phyloP scores from a whole-genome alignment of 2,888 invertebrate genomes.

The Ceratothoa steindachneri region DNA sequence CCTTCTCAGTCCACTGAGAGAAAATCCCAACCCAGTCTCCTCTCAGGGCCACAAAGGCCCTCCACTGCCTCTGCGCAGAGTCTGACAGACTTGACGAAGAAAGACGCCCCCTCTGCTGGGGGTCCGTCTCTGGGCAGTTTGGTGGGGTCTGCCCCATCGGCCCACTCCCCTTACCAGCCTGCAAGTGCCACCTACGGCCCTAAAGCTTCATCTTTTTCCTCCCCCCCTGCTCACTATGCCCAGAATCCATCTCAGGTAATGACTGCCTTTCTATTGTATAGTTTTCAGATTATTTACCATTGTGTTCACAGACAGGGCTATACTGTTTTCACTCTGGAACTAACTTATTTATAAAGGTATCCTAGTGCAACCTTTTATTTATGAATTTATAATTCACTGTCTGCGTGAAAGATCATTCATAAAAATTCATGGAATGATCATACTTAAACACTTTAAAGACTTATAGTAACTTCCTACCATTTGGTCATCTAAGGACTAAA shows the following conservation, averaged over 20 bases:
- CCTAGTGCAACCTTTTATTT: too few species aligned
- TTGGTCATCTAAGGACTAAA: too few species aligned
- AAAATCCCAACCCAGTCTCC: constrained; percentile 1
- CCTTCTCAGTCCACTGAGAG: not conserved
- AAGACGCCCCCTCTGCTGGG: not conserved
- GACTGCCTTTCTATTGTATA: constrained; percentile 11
- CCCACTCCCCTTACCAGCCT: not conserved
- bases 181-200: not conserved
- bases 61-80: not conserved
- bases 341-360: too few species aligned
- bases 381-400: too few species aligned
- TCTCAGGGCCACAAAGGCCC: constrained; percentile 1
- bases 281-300: constrained; percentile 1
- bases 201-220: constrained; percentile 4
- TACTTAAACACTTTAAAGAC: too few species aligned
- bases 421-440: too few species aligned
- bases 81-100: constrained; percentile 1
- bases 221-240: constrained; percentile 8
- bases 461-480: too few species aligned
- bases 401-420: too few species aligned
- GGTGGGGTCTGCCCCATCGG: not conserved
- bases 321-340: too few species aligned
- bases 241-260: constrained; percentile 6
- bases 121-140: not conserved
- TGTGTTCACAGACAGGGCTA: not conserved